Percentiles rank a stretch among this genome's conserved stretches.
These are phyloP conservation scores for Notechis scutatus DNA, from an alignment of 2,113 vertebrate genomes.

Conservation along the genomic window DNA sequence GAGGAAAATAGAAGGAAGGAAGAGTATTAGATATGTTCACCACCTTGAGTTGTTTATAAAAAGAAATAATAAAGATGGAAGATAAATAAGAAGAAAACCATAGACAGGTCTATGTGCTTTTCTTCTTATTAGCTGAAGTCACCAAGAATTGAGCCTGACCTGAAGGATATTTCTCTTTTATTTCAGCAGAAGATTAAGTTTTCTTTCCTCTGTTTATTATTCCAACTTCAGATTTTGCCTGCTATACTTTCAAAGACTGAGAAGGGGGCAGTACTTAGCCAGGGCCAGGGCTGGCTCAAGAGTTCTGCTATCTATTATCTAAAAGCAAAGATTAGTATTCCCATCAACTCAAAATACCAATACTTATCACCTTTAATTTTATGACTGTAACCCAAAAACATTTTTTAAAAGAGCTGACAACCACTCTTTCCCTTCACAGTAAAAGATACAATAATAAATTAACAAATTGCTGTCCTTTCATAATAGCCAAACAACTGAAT, in stretches of 20 bases:
- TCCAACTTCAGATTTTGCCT: not conserved
- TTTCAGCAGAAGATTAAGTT: not conserved
- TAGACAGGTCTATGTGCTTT: not conserved
- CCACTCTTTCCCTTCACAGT: not conserved
- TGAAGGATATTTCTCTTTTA: not conserved
- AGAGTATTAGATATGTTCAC: not conserved
- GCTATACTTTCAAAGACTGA: not conserved
- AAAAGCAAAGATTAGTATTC: not conserved
- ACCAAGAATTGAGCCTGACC: not conserved
- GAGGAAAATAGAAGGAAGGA: not conserved
- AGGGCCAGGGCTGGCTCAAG: not conserved
- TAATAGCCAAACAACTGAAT: not conserved
- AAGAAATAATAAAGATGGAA: not conserved
- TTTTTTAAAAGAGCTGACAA: not conserved
- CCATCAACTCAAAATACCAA: not conserved
- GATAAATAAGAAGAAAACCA: not conserved
- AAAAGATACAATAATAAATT: not conserved
- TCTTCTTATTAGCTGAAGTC: not conserved
- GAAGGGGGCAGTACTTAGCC: not conserved
- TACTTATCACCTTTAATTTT: not conserved
- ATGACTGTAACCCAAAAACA: not conserved
- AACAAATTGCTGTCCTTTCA: not conserved
- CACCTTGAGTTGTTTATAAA: not conserved
- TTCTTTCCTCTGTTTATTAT: not conserved
- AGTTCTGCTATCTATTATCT: not conserved